phyloP scores from a whole-genome alignment of 2,797 vertebrate genomes.

The Notolabrus celidotus region DNA sequence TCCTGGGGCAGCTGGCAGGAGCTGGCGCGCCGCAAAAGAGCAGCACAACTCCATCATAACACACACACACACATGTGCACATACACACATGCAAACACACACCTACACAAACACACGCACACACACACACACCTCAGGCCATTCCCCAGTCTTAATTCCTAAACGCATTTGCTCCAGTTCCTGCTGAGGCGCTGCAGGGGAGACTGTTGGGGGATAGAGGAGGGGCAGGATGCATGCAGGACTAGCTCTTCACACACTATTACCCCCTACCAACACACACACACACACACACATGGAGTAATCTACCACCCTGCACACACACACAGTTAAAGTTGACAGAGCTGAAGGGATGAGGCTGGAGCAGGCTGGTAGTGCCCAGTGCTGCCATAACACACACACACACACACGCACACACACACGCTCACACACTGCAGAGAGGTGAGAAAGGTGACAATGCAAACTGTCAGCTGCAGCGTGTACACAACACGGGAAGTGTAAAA shows the following conservation, averaged over 20 bases:
- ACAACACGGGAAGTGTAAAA: neutral
- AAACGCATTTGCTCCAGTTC: conserved; percentile 99
- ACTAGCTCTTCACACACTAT: conserved; percentile 91
- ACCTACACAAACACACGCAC: conserved; percentile 81
- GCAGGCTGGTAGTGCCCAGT: conserved; percentile 48
- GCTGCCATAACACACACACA: conserved; percentile 66
- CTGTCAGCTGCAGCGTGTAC: neutral
- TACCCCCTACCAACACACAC: conserved; percentile 79
- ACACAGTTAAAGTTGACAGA: conserved; percentile 79
- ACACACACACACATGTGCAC: conserved; percentile 78
- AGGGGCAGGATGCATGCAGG: conserved; percentile 75
- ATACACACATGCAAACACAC: conserved; percentile 67
- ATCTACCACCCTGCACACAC: conserved; percentile 42
- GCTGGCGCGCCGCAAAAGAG: conserved; percentile 93
- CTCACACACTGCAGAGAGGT: conserved; percentile 55
- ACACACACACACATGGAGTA: conserved; percentile 27
- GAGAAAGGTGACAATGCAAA: conserved; percentile 20
- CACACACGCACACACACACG: conserved; percentile 38
- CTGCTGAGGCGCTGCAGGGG: conserved; percentile 91
- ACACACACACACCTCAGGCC: conserved; percentile 61
- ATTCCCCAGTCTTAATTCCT: conserved; percentile 91
- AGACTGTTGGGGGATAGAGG: conserved; percentile 78
- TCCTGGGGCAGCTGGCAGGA: conserved; percentile 93
- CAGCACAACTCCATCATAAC: conserved; percentile 86
- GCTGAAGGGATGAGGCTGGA: conserved; percentile 78